Conservation (phyloP, 2,888 invertebrate species). For the Pseudococcus viburni region DNA sequence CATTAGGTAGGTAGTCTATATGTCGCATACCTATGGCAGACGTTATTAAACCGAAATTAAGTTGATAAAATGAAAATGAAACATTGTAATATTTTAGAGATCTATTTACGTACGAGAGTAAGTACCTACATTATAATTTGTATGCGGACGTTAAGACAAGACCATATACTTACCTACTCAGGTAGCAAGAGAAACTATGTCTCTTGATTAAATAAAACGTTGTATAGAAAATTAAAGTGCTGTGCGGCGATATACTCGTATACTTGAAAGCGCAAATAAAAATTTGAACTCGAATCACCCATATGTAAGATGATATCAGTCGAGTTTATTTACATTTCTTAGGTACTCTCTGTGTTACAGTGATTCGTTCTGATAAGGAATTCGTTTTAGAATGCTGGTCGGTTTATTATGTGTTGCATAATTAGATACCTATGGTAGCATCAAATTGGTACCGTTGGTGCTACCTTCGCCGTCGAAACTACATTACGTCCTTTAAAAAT, state of each 20-base stretch:
- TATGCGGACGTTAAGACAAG: too few species aligned
- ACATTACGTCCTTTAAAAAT: neutral
- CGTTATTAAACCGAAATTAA: slow-evolving; percentile 12
- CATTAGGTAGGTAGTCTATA: neutral
- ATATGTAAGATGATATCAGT: slow-evolving; percentile 28
- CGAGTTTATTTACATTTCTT: slow-evolving; percentile 19
- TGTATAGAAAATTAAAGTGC: neutral
- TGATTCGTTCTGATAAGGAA: too few species aligned
- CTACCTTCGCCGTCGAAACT: too few species aligned
- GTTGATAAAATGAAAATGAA: neutral
- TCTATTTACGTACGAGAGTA: neutral
- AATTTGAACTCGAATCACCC: slow-evolving; percentile 11
- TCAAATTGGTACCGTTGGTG: too few species aligned
- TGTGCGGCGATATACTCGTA: neutral
- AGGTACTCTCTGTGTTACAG: neutral
- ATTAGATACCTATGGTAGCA: too few species aligned
- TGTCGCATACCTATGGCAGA: neutral
- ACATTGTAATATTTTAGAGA: slow-evolving; percentile 17
- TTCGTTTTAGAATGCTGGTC: too few species aligned
- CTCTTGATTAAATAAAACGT: slow-evolving; percentile 26
- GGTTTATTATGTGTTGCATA: too few species aligned
- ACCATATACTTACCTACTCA: too few species aligned
- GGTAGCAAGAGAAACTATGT: slow-evolving; percentile 3
- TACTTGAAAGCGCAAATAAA: slow-evolving; percentile 6
- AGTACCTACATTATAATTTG: too few species aligned